Percentiles rank a stretch among this genome's conserved stretches.
Conservation (phyloP, 2,113 vertebrate genomes). For the Dunckerocampus dactyliophorus region DNA sequence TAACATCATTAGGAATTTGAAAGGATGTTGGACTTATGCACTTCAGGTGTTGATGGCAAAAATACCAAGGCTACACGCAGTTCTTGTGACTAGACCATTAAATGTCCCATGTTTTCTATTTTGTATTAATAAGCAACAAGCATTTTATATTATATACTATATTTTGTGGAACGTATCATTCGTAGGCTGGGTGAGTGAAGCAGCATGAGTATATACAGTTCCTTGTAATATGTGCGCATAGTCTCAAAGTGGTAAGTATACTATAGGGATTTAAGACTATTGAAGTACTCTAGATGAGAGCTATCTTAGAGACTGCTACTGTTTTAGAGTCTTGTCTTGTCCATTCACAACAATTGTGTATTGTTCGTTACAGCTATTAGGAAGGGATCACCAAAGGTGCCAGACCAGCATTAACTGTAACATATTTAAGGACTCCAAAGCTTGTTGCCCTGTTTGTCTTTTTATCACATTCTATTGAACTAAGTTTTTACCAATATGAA, state of each 20-base stretch:
- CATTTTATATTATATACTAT: conserved; percentile 46
- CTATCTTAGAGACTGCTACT: conserved; percentile 10
- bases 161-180: conserved; percentile 36
- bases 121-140: conserved; percentile 45
- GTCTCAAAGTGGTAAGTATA: conserved; percentile 18
- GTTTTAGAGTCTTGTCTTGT: conserved; percentile 20
- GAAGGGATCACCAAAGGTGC: conserved; percentile 38
- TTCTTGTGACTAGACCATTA: conserved; percentile 7
- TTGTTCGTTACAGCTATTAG: conserved; percentile 16
- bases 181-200: conserved; percentile 18
- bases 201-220: conserved; percentile 24
- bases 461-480: conserved; percentile 20
- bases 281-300: conserved; percentile 34
- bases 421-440: conserved; percentile 26
- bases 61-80: conserved; percentile 3
- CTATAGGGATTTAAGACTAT: conserved; percentile 12
- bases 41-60: conserved; percentile 19
- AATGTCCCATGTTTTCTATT: conserved; percentile 26
- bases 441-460: conserved; percentile 26
- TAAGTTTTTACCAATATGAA: conserved; percentile 20
- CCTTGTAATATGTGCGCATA: conserved; percentile 16
- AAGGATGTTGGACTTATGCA: conserved; percentile 23
- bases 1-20: conserved; percentile 6
- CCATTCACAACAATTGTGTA: conserved; percentile 12
- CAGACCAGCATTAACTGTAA: conserved; percentile 40